Evolutionary conservation across 2,888 invertebrate species (phyloP), one percentile per base, ranked within the genome.

Genomic region (Parnassius apollo): DNA sequence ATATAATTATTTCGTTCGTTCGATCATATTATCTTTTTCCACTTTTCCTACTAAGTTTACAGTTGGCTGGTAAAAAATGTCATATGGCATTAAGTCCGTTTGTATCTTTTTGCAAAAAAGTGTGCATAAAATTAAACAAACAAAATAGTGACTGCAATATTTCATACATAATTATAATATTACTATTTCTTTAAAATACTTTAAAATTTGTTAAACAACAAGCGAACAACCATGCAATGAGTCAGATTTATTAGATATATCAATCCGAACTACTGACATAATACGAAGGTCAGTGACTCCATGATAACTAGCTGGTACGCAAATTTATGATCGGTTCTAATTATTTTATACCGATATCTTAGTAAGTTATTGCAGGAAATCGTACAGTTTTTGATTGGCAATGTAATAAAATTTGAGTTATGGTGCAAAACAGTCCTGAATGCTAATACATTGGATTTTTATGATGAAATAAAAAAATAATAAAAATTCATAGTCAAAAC

Each of bases 271-370:
- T 70, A 72, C 67, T 78, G 76, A 75, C 75, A 76, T 75, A 75
- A 76, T 70, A 66, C 73, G 71, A 75, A 80, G 77, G 78, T 67
- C 78, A 78, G 54, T 68, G 68, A 68, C 67, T 66, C 65, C 58
- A 46, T 54, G 67, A 70, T 69, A 69, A 64, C 61, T 62, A 62
- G 59, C 59, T 62, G 63, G 59, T 62, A 64, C 54, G 69, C 69
- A 73, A 77, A 75, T 75, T 77, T 76, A 78, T 67, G 68, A 71
- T 69, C 75, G 74, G 72, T 74, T 76, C 78, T 80, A 82, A 80
- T 82, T 78, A 79, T 79, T 78, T 71, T 76, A 75, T 71, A 70
- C 63, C 68, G 74, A 76, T 81, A 81, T 74, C 69, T 59, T 59
- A 59, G 51, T 69, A 67, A 72, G 57, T 67, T 65, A 72, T 69